These are phyloP conservation scores for Desmophyllum pertusum DNA, from an alignment of 92 coral and sea anemone genomes.

Conservation along the genomic window DNA sequence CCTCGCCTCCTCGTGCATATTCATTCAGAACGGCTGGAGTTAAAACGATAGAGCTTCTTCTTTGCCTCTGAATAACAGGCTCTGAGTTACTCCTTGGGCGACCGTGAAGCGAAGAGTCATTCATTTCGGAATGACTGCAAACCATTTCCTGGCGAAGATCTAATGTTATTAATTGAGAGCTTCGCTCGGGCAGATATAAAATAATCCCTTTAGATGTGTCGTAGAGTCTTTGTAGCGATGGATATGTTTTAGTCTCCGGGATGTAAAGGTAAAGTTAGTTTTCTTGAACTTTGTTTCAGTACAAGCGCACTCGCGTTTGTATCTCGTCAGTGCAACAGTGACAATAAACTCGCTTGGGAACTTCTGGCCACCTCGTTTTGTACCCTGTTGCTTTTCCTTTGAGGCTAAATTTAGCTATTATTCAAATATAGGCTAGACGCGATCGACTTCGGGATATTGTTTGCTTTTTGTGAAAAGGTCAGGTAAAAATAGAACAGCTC, in stretches of 20 bases:
- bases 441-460: conserved; percentile 43
- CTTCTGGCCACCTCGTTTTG: conserved; percentile 8
- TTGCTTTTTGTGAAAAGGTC: conserved; percentile 45
- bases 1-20: conserved; percentile 74
- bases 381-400: not conserved
- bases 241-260: not conserved
- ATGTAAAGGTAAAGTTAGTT: not conserved
- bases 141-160: conserved; percentile 34
- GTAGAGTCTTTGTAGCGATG: not conserved
- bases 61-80: conserved; percentile 23
- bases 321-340: not conserved
- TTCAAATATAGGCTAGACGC: conserved; percentile 34
- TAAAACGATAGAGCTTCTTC: conserved; percentile 74
- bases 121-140: conserved; percentile 32
- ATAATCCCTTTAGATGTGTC: not conserved
- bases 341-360: not conserved
- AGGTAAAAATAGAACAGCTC: conserved; percentile 49
- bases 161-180: not conserved
- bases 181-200: conserved; percentile 22
- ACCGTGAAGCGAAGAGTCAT: conserved; percentile 13
- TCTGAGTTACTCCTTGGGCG: conserved; percentile 45
- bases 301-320: not conserved
- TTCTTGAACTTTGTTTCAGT: not conserved
- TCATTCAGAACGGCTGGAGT: conserved; percentile 86
- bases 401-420: conserved; percentile 37